These are phyloP conservation scores for Phocoena sinus DNA, from an alignment of 2,113 vertebrate species.

Conservation along the genomic window DNA sequence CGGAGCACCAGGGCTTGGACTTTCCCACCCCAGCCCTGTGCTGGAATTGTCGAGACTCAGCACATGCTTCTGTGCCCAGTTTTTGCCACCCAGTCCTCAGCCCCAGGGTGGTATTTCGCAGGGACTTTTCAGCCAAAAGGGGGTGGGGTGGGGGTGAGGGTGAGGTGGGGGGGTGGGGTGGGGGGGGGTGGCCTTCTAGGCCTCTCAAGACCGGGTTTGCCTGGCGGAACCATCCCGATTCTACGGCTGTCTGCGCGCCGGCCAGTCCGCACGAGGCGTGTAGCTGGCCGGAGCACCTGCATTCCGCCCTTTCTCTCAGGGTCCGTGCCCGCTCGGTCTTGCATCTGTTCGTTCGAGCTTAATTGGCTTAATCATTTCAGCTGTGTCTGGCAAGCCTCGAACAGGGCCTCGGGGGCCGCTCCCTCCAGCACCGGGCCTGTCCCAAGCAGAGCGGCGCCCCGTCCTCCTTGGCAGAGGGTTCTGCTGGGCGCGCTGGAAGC, in stretches of 20 bases:
- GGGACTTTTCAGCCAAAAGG: background rate
- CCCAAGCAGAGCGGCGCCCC: fast-evolving
- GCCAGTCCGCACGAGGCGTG: fast-evolving
- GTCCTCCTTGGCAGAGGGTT: background rate
- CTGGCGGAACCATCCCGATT: background rate
- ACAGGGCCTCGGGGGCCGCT: background rate
- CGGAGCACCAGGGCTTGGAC: background rate
- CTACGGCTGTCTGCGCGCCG: fast-evolving
- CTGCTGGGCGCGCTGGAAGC: background rate
- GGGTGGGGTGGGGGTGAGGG: background rate
- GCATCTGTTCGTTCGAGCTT: conserved; percentile 28
- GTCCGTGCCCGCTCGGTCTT: background rate
- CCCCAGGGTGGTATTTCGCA: background rate
- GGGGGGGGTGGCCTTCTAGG: background rate
- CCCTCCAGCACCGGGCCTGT: background rate
- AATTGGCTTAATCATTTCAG: conserved; percentile 69
- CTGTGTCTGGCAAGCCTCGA: background rate
- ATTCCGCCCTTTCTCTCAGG: background rate
- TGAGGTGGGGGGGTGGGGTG: too few species aligned
- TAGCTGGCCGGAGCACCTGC: background rate
- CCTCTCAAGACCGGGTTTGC: background rate
- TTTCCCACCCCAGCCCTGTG: fast-evolving
- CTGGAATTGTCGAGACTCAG: background rate
- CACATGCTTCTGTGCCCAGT: fast-evolving
- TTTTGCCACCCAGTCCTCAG: background rate